Evolutionary conservation across 2,797 vertebrate species (phyloP).

Genomic region (Acanthornis magna): DNA sequence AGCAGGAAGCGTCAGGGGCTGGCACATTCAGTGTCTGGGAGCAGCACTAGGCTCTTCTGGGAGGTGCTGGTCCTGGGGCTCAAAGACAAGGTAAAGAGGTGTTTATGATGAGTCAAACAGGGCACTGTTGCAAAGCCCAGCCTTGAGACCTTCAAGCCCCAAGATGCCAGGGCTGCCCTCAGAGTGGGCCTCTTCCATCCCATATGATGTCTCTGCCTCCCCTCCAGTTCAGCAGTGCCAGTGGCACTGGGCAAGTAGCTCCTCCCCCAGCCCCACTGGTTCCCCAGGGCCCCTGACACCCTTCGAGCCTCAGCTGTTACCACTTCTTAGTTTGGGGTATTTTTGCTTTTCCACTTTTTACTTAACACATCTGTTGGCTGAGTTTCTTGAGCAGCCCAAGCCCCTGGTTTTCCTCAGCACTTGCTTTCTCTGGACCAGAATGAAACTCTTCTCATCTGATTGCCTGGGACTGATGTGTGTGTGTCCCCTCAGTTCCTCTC

Average conservation of each 20-base stretch:
- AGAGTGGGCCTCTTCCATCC: accelerated
- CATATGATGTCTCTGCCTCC: accelerated
- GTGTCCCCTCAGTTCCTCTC: not conserved
- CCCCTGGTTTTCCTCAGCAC: not conserved
- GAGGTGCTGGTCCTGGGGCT: not conserved
- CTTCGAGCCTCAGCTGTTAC: not conserved
- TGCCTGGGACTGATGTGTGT: not conserved
- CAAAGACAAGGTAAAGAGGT: not conserved
- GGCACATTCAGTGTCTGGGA: accelerated
- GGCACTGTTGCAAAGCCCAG: not conserved
- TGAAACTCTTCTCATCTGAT: accelerated
- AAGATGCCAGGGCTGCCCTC: not conserved
- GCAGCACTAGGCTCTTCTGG: not conserved
- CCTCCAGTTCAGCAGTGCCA: not conserved
- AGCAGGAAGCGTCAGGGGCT: not conserved
- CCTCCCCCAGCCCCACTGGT: not conserved
- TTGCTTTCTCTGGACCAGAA: not conserved
- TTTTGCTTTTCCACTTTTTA: not conserved
- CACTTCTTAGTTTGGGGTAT: not conserved
- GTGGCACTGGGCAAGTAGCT: not conserved
- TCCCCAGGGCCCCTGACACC: not conserved
- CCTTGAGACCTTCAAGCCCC: not conserved
- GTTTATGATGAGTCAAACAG: not conserved
- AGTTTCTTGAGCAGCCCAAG: not conserved
- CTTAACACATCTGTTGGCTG: not conserved